These are phyloP conservation scores for Sciurus vulgaris DNA, from an alignment of 2,797 vertebrate species.

Conservation along the genomic window DNA sequence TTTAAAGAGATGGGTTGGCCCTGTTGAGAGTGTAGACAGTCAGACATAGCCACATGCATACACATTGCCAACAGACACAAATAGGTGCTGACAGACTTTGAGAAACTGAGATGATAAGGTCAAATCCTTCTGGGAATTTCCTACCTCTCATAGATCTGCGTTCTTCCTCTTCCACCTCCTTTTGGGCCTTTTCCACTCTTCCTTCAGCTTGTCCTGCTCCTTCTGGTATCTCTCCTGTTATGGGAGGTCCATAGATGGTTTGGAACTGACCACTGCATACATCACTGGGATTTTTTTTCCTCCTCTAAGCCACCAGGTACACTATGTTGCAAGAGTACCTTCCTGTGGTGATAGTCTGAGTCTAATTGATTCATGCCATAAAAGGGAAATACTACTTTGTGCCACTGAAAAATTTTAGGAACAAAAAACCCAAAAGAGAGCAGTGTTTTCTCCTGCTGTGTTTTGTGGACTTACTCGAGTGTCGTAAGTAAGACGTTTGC, in stretches of 20 bases:
- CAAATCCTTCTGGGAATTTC: background rate
- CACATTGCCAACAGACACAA: background rate
- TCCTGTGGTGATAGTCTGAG: background rate
- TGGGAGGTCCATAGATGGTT: slow-evolving; percentile 13
- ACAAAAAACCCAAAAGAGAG: background rate
- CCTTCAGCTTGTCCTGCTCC: slow-evolving; percentile 97
- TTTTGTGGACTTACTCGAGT: background rate
- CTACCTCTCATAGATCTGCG: slow-evolving; percentile 97
- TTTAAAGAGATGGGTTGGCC: background rate
- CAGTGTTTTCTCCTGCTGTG: background rate
- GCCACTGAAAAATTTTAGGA: background rate
- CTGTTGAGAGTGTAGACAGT: background rate
- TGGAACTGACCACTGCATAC: background rate
- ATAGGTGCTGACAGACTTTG: background rate
- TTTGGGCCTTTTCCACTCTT: slow-evolving; percentile 98
- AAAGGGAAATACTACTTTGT: background rate
- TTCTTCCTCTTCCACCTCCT: slow-evolving; percentile 97
- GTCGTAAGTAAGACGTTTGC: background rate
- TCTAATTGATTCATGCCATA: background rate
- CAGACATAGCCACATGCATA: too few relatives aligned
- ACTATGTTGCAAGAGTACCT: background rate
- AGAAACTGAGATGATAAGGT: background rate
- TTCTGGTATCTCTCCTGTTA: slow-evolving; percentile 95
- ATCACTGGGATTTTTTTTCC: background rate
- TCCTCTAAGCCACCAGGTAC: background rate